phyloP scores from a whole-genome alignment of 2,113 vertebrate species.

The Chauna torquata region DNA sequence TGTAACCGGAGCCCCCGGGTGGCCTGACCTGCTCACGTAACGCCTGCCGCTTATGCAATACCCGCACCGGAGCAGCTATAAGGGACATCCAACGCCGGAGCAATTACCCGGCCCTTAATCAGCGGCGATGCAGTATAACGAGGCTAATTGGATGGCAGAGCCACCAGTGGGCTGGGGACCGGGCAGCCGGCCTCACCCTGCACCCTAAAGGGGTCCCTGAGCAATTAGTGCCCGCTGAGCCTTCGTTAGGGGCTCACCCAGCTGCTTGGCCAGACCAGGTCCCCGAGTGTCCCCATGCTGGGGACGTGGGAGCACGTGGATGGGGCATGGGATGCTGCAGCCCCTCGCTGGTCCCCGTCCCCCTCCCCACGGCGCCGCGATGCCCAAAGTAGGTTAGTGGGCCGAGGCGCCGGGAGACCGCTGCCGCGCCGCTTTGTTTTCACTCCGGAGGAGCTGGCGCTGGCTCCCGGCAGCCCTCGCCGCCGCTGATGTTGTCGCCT shows the following conservation, averaged over 20 bases:
- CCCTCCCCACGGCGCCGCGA: accelerated
- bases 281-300: background rate
- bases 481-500: accelerated
- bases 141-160: constrained; percentile 43
- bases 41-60: constrained; percentile 28
- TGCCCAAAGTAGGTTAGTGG: constrained; percentile 58
- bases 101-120: constrained; percentile 32
- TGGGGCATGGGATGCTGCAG: background rate
- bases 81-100: background rate
- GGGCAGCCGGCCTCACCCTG: background rate
- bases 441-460: background rate
- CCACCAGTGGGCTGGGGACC: background rate
- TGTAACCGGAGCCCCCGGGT: background rate
- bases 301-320: background rate
- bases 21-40: constrained; percentile 27
- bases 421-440: background rate
- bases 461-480: accelerated
- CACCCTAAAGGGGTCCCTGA: background rate
- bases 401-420: background rate
- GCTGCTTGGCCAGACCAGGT: background rate
- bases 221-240: constrained; percentile 7
- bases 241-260: background rate
- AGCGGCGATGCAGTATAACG: background rate
- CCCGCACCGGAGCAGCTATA: background rate
- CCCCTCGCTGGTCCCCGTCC: accelerated